These are phyloP conservation scores for Oreochromis mossambicus DNA, from an alignment of 2,797 vertebrate genomes.

Conservation along the genomic window DNA sequence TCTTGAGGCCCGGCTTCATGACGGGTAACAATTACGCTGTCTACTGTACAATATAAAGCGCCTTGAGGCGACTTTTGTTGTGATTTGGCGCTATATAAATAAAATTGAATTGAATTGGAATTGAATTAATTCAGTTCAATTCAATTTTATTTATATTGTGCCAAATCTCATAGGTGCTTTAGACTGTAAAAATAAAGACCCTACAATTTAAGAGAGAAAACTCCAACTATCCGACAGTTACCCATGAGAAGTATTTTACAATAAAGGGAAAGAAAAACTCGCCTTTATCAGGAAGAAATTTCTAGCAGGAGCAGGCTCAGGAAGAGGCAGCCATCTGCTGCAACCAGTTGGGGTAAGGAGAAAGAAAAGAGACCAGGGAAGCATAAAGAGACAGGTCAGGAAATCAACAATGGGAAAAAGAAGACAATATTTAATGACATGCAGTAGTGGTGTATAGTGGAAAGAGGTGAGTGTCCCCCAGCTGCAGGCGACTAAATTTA, in stretches of 20 bases:
- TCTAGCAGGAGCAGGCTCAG: not conserved
- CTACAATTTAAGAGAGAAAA: not conserved
- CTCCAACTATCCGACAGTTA: not conserved
- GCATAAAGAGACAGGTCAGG: not conserved
- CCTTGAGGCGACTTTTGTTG: too few species aligned
- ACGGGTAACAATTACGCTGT: slow-evolving; percentile 24
- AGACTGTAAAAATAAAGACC: not conserved
- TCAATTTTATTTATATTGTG: not conserved
- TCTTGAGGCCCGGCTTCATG: slow-evolving; percentile 7
- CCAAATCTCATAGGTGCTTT: not conserved
- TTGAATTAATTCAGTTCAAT: not conserved
- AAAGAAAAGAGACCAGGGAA: not conserved
- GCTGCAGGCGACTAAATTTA: not conserved
- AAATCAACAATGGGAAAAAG: not conserved
- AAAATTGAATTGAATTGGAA: too few species aligned
- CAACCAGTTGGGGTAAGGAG: not conserved
- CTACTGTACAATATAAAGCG: too few species aligned
- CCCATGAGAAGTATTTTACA: not conserved
- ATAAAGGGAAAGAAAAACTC: not conserved
- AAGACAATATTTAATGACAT: not conserved
- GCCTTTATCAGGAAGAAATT: not conserved
- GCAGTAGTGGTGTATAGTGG: not conserved
- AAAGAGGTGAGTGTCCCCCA: not conserved
- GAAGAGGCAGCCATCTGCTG: not conserved
- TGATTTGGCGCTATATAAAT: too few species aligned